A percentile compares a stretch with the other conserved stretches of the same genome.
Conservation (phyloP, 2,888 invertebrate species). For the Aleiodes testaceus region DNA sequence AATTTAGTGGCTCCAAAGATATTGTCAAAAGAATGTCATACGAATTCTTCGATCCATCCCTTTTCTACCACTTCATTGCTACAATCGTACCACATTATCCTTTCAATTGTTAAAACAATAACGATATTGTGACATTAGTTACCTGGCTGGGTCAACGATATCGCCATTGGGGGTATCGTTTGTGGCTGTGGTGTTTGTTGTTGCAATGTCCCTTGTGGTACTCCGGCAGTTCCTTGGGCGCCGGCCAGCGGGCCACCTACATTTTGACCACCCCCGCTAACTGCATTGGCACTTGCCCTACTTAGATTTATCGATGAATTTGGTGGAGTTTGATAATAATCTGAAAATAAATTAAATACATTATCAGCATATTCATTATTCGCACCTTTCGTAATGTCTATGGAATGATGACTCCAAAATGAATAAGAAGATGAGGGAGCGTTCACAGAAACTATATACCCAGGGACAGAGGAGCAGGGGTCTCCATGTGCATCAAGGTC, state of each 20-base stretch:
- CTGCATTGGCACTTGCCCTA: conserved; percentile 62
- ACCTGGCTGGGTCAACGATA: conserved; percentile 63
- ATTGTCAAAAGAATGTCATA: no score
- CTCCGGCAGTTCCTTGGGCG: conserved; percentile 66
- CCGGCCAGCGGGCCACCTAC: conserved; percentile 64
- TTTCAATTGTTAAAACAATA: no score
- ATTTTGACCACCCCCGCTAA: conserved; percentile 66
- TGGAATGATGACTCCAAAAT: no score
- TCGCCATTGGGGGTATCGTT: conserved; percentile 61
- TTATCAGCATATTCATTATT: not conserved
- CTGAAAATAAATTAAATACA: conserved; percentile 28
- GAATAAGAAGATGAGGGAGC: no score
- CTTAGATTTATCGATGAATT: conserved; percentile 60
- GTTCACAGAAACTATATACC: no score
- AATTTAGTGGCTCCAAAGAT: no score
- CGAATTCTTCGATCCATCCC: no score
- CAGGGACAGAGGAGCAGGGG: no score
- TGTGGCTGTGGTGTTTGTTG: conserved; percentile 66
- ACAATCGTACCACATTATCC: no score
- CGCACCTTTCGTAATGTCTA: no score
- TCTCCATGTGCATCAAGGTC: no score
- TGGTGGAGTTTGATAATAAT: conserved; percentile 51
- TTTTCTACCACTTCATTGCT: no score
- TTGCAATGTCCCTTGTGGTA: conserved; percentile 66
- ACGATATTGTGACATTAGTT: conserved; percentile 31